Conservation (phyloP, 1,140 invertebrate species). For the Augochlora pura region DNA sequence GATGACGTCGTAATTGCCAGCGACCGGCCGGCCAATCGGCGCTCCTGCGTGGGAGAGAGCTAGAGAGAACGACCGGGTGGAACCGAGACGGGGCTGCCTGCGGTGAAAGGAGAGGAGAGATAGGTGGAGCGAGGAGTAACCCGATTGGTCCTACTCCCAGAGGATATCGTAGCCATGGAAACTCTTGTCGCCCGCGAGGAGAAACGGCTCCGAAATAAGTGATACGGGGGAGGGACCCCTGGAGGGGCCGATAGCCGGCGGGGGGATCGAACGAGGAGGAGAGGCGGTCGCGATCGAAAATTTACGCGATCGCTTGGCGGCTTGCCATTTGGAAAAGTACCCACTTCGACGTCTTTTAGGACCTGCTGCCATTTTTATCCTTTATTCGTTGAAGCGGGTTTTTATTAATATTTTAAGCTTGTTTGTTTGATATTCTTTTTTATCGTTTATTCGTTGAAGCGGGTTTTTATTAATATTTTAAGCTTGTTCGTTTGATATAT, state of each 20-base stretch:
- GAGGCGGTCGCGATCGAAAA: background rate
- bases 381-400: no score
- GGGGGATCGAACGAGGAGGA: conserved; percentile 8
- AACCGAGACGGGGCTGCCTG: conserved; percentile 22
- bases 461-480: no score
- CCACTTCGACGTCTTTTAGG: background rate
- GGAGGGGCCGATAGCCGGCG: conserved; percentile 24
- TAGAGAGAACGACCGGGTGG: conserved; percentile 16
- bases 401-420: no score
- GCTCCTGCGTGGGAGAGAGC: conserved; percentile 32
- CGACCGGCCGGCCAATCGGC: conserved; percentile 49
- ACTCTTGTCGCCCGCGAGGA: conserved; percentile 50
- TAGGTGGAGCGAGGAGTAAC: conserved; percentile 68
- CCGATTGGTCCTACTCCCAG: conserved; percentile 69
- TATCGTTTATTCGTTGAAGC: no score
- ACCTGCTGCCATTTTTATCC: no score
- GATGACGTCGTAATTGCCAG: conserved; percentile 53
- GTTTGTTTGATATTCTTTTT: no score
- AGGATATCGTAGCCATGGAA: conserved; percentile 73
- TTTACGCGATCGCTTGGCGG: background rate
- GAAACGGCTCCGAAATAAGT: conserved; percentile 58
- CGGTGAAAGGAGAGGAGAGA: conserved; percentile 45
- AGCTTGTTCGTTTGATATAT: no score
- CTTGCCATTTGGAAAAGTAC: background rate
- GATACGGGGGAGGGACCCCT: conserved; percentile 23